Base-by-base conservation (phyloP, 2,888 invertebrate genomes). In the Andrena flavipes region DNA sequence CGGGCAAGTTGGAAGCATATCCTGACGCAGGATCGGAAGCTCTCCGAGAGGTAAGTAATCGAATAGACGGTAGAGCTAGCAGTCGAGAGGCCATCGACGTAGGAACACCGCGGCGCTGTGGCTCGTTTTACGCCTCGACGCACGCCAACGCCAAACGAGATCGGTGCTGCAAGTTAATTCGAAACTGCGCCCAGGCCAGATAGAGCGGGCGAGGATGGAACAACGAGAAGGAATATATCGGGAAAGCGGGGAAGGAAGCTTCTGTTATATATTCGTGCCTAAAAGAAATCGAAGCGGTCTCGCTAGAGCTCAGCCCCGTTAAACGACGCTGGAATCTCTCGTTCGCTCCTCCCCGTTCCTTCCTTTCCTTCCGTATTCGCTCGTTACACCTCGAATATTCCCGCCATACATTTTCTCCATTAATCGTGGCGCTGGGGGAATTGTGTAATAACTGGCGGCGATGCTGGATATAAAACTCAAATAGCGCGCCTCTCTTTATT, bases 51-150 rank as follows among this genome's bases (percentile, higher is more conserved):
- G 56, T 48, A 59, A 69, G 69, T 80, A 85, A 83, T 85, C 83
- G 85, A 85, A 85, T 83, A 80, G 84, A 73, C 72, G 78, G 71
- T 49, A 69, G 56, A 71, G 70, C 70, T 77, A 63, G 77, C 56
- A 76, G 78, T 42, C 68, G 82, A 80, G 70, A 82, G 73, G 80
- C 76, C 69, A 87, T 80, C 77, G 74, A 54, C 82, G 59, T 76
- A 78, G 80, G 70, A 82, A 82, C 82, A 73, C 60, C 67, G 51
- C 76, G 42, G 13, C 42, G 42, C 42, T 42, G 65, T 74, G 64
- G 62, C 78, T 87, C 83, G 85, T 87, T 87, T 87, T 85, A 83
- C 85, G 83, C 72, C 49, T 73, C 83, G 83, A 65, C 75, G 87
- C 83, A 56, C 80, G 64, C 60, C 68, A 68, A 74, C 81, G 64